phyloP scores from a whole-genome alignment of 53 echinoderm and acorn worm species.

The Hippasteria phrygiana region DNA sequence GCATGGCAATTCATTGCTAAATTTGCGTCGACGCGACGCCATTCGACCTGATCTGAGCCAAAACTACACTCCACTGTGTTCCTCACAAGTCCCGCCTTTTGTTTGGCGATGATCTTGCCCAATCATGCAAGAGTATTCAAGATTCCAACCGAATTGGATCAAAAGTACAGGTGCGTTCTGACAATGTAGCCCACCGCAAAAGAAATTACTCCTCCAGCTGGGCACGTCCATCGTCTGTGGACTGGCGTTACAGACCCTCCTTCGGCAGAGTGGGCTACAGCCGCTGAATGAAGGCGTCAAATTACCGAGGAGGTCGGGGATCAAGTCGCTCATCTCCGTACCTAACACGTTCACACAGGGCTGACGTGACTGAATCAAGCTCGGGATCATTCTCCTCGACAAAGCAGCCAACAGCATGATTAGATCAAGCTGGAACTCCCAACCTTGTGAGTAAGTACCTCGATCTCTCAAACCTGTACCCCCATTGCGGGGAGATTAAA shows the following conservation, averaged over 20 bases:
- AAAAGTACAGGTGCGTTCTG: not conserved
- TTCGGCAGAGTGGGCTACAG: not conserved
- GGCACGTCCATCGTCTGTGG: not conserved
- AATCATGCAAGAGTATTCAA: not conserved
- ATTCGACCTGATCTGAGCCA: not conserved
- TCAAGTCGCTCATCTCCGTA: not conserved
- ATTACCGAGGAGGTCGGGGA: not conserved
- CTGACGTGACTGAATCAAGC: not conserved
- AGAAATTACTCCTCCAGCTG: not conserved
- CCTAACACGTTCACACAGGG: not conserved
- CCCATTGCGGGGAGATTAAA: constrained; percentile 8
- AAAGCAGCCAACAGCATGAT: not conserved
- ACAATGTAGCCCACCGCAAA: not conserved
- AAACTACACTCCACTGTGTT: not conserved
- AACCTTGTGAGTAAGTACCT: not conserved
- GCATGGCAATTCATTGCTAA: constrained; percentile 1
- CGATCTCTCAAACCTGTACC: not conserved
- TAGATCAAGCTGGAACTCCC: not conserved
- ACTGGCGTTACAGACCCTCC: not conserved
- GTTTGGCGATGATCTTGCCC: constrained; percentile 4
- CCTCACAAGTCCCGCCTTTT: not conserved
- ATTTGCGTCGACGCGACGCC: constrained; percentile 3
- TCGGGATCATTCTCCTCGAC: not conserved
- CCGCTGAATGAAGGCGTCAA: not conserved
- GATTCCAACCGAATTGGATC: not conserved